These are phyloP conservation scores for Murina feae DNA, from an alignment of 2,113 vertebrate genomes.

Conservation along the genomic window DNA sequence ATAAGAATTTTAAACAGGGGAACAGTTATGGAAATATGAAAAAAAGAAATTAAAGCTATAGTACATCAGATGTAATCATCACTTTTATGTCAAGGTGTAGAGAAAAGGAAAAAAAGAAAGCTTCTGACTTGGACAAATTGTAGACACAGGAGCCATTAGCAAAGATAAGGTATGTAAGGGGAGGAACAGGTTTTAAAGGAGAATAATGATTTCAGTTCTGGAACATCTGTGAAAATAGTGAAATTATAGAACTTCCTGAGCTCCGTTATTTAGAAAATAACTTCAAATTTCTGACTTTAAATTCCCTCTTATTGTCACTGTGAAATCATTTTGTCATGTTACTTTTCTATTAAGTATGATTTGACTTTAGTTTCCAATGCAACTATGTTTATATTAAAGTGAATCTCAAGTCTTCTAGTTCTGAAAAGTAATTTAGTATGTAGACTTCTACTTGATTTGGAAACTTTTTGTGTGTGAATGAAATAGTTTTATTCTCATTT, in stretches of 20 bases:
- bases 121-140: background rate
- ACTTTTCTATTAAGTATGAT: background rate
- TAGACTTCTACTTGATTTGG: background rate
- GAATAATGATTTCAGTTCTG: background rate
- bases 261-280: background rate
- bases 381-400: background rate
- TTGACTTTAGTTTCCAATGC: background rate
- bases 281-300: background rate
- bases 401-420: slow-evolving; percentile 20
- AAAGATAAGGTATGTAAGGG: background rate
- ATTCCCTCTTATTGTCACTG: background rate
- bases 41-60: background rate
- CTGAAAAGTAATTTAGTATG: slow-evolving; percentile 25
- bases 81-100: background rate
- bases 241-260: background rate
- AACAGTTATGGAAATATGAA: background rate
- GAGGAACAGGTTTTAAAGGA: background rate
- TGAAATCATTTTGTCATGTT: background rate
- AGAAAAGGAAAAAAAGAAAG: background rate
- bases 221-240: background rate
- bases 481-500: background rate
- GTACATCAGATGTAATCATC: background rate
- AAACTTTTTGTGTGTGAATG: background rate
- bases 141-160: background rate
- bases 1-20: background rate